phyloP scores from a whole-genome alignment of 2,888 invertebrate genomes.

The Tolmerus cingulatus region DNA sequence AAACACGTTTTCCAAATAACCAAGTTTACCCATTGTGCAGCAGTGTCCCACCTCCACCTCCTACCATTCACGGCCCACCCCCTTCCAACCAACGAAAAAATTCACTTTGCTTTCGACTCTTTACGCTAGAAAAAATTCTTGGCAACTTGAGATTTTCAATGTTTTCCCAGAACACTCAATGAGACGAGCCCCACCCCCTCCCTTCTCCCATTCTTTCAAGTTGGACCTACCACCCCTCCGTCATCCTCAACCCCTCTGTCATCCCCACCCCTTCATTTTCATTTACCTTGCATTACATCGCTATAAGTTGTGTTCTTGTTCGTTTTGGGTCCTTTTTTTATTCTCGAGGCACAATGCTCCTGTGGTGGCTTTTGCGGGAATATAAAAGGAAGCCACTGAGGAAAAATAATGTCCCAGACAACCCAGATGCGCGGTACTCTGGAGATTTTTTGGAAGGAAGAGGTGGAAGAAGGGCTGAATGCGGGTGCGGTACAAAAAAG shows the following conservation, averaged over 20 bases:
- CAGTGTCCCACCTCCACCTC: neutral
- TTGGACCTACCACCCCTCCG: neutral
- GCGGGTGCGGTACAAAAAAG: neutral
- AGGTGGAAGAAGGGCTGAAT: neutral
- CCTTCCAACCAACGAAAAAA: neutral
- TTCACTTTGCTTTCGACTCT: neutral
- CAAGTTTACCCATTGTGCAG: conserved; percentile 15
- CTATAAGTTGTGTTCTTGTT: neutral
- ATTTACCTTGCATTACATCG: conserved; percentile 7
- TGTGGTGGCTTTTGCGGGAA: neutral
- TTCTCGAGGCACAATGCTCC: neutral
- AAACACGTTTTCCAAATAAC: neutral
- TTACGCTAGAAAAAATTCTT: conserved; percentile 38
- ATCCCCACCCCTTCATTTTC: neutral
- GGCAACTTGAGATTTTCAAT: conserved; percentile 22
- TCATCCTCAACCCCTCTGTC: neutral
- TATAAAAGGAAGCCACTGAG: conserved; percentile 4
- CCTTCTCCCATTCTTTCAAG: neutral
- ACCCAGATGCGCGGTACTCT: neutral
- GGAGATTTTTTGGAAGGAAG: neutral
- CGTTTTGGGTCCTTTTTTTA: neutral
- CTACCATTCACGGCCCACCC: neutral
- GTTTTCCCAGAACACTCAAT: conserved; percentile 15
- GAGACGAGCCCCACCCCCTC: neutral
- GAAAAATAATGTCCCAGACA: conserved; percentile 30